Base-by-base conservation (phyloP, 2,797 vertebrate genomes). In the Catharus ustulatus region DNA sequence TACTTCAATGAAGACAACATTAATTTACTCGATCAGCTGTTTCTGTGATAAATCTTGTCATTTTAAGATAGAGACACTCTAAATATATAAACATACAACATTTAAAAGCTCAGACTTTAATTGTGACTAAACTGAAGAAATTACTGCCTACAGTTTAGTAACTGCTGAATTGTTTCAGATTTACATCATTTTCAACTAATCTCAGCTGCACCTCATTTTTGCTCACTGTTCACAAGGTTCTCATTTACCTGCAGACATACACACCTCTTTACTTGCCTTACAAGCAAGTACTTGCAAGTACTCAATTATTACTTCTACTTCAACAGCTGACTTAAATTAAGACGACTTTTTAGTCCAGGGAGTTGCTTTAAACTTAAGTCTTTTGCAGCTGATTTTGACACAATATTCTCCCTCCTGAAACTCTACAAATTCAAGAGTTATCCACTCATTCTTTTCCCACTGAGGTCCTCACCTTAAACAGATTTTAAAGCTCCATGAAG, bases 191-290 rank as follows among this genome's bases (percentile, higher is more conserved):
- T 93, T 48, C 51, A 79, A 43, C 59, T 55, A 30, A 84, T 82
- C 63, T 87, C 84, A 57, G 66, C 81, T 95, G 63, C 92, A 92
- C 66, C 66, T 81, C 84, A 84, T 82, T 95, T 90, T 87, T 87
- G 86, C 48, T 94, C 89, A 80, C 51, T 66, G 46, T 36, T 63
- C 32, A 81, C 20, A 78, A 69, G 48, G 36, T 49, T 83, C 29
- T 84, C 59, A 62, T 84, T 57, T 67, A 81, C 55, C 73, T 73
- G 43, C 69, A 69, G 79, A 90, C 54, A 58, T 3, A 61, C 52
- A 86, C 51, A 75, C 46, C 49, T 93, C 75, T 79, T 63, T 79
- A 69, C 71, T 29, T 78, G 36, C 40, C 46, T 66, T 73, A 38
- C 73, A 96, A 93, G 88, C 66, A 93, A 84, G 61, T 38, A 87